phyloP scores from a whole-genome alignment of 2,113 vertebrate species.

The Silurus glanis region DNA sequence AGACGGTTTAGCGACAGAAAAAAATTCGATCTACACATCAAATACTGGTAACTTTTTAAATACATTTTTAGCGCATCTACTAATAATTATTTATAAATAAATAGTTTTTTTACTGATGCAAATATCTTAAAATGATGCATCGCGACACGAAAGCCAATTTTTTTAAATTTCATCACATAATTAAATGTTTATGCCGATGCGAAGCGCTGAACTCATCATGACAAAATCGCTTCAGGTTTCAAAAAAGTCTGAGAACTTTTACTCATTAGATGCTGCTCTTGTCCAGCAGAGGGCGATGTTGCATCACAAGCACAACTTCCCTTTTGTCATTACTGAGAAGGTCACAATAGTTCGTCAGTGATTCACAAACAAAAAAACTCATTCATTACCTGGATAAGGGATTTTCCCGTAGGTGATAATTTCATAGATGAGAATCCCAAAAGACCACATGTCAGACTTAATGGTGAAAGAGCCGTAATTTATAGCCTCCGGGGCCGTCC shows the following conservation, averaged over 20 bases:
- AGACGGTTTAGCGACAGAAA: too few species aligned
- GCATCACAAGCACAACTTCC: not conserved
- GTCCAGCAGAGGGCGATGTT: constrained; percentile 42
- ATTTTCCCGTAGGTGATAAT: constrained; percentile 92
- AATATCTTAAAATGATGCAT: too few species aligned
- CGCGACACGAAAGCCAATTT: too few species aligned
- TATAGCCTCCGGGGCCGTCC: constrained; percentile 94
- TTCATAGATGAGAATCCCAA: constrained; percentile 91
- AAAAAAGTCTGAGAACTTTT: not conserved
- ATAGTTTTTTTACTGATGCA: too few species aligned
- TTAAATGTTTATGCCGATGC: too few species aligned
- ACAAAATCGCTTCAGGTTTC: not conserved
- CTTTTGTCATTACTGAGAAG: not conserved
- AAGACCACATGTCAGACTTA: constrained; percentile 97
- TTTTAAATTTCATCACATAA: too few species aligned
- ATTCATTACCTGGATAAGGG: constrained; percentile 87
- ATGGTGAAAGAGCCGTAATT: constrained; percentile 95
- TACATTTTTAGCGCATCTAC: too few species aligned
- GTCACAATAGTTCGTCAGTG: not conserved
- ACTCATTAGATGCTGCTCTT: not conserved
- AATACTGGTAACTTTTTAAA: too few species aligned
- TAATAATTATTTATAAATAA: too few species aligned
- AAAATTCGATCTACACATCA: too few species aligned
- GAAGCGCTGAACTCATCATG: too few species aligned
- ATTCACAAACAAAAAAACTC: not conserved